A percentile compares a stretch with the other conserved stretches of the same genome.
Evolutionary conservation across 2,888 invertebrate genomes (phyloP).

Genomic region (Teleogryllus oceanicus): DNA sequence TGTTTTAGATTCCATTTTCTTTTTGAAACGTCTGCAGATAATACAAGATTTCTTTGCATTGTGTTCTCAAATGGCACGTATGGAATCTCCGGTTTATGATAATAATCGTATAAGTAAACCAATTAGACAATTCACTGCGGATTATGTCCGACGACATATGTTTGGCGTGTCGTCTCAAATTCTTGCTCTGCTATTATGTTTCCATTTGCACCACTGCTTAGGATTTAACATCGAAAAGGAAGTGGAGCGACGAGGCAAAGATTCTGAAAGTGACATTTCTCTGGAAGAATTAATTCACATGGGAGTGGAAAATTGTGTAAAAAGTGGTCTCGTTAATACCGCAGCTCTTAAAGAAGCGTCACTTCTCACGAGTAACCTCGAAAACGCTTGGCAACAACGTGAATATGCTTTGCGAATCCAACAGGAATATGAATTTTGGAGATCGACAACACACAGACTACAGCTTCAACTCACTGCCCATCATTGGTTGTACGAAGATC

Average conservation of each 20-base stretch:
- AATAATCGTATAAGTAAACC: constrained; percentile 70
- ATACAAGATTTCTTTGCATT: constrained; percentile 72
- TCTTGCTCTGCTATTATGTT: no score
- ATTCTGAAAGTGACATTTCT: constrained; percentile 74
- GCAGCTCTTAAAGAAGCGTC: constrained; percentile 60
- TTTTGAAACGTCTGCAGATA: constrained; percentile 71
- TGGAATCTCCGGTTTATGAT: constrained; percentile 51
- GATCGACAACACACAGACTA: constrained; percentile 59
- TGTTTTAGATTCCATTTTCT: constrained; percentile 68
- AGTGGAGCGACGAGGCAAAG: constrained; percentile 54
- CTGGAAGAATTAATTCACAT: constrained; percentile 74
- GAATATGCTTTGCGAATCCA: constrained; percentile 54
- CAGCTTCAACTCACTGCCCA: constrained; percentile 65
- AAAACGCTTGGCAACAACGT: constrained; percentile 57
- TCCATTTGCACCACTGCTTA: neutral
- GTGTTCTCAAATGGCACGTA: constrained; percentile 57
- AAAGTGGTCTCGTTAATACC: constrained; percentile 54
- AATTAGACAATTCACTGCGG: constrained; percentile 67
- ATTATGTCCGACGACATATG: constrained; percentile 73
- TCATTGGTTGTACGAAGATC: constrained; percentile 67
- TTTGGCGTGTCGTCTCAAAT: constrained; percentile 73
- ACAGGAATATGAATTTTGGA: constrained; percentile 56
- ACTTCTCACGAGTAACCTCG: constrained; percentile 56
- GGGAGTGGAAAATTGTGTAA: constrained; percentile 57
- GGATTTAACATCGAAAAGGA: constrained; percentile 40